These are phyloP conservation scores for Eidolon dupreanum DNA, from an alignment of 2,797 vertebrate genomes.

Conservation along the genomic window DNA sequence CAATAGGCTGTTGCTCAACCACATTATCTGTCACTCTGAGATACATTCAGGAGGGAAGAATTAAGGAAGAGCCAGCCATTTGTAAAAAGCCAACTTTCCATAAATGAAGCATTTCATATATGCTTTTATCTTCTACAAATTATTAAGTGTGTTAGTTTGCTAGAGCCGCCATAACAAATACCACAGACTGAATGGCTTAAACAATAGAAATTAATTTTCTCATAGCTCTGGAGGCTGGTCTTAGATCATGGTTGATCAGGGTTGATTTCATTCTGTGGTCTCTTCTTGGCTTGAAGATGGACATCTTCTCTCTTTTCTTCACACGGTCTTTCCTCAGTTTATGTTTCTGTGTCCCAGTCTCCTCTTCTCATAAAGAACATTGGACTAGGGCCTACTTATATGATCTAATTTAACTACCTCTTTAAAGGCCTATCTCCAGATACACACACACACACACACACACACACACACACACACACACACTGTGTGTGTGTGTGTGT, in stretches of 20 bases:
- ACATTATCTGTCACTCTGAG: neutral
- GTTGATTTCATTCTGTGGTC: neutral
- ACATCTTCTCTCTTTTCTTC: neutral
- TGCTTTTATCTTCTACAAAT: neutral
- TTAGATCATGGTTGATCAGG: neutral
- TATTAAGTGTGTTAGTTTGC: neutral
- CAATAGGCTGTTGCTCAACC: neutral
- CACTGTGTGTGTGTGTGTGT: too few relatives aligned
- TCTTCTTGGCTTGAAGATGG: neutral
- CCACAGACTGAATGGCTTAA: neutral
- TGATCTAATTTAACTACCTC: neutral
- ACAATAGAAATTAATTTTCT: neutral
- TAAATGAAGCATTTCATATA: neutral
- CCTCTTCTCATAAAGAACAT: neutral
- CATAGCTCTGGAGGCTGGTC: neutral
- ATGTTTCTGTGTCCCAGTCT: neutral
- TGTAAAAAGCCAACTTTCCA: neutral
- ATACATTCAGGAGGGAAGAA: neutral
- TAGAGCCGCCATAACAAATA: neutral
- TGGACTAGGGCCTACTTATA: neutral
- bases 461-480: too few relatives aligned
- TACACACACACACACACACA: too few relatives aligned
- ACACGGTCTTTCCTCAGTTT: neutral
- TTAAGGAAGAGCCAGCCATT: neutral
- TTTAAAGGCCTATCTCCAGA: neutral